Percentiles rank a stretch among this genome's conserved stretches.
Evolutionary conservation across 2,113 vertebrate species (phyloP).

Genomic region (Leucosticte australis): DNA sequence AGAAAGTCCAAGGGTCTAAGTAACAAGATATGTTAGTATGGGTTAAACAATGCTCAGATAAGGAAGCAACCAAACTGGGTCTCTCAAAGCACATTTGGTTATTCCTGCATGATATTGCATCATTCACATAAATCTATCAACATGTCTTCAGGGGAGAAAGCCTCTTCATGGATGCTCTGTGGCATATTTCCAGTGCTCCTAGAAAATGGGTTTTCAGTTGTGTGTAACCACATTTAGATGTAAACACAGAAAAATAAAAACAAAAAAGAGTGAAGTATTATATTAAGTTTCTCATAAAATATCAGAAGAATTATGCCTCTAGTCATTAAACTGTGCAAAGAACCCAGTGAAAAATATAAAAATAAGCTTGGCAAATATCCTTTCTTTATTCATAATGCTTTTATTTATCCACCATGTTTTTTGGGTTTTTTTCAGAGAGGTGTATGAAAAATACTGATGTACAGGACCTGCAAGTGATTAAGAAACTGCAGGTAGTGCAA

Average conservation of each 20-base stretch:
- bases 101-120: not conserved
- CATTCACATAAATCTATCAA: not conserved
- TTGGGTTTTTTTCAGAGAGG: not conserved
- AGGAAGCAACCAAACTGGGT: not conserved
- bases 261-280: not conserved
- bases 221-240: not conserved
- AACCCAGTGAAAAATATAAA: not conserved
- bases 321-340: not conserved
- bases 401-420: not conserved
- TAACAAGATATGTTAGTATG: not conserved
- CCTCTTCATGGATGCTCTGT: not conserved
- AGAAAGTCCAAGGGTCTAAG: not conserved
- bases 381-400: not conserved
- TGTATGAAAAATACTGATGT: not conserved
- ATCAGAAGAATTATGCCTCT: not conserved
- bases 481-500: not conserved
- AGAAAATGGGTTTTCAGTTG: not conserved
- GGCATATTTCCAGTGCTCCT: not conserved
- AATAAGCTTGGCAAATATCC: not conserved
- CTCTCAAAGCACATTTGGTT: not conserved
- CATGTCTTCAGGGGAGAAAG: not conserved
- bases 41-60: not conserved
- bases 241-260: not conserved
- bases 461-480: not conserved
- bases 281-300: not conserved